Percentiles rank a stretch among this genome's conserved stretches.
Evolutionary conservation across 2,888 invertebrate species (phyloP).

Genomic region (Crossocerus cetratus): DNA sequence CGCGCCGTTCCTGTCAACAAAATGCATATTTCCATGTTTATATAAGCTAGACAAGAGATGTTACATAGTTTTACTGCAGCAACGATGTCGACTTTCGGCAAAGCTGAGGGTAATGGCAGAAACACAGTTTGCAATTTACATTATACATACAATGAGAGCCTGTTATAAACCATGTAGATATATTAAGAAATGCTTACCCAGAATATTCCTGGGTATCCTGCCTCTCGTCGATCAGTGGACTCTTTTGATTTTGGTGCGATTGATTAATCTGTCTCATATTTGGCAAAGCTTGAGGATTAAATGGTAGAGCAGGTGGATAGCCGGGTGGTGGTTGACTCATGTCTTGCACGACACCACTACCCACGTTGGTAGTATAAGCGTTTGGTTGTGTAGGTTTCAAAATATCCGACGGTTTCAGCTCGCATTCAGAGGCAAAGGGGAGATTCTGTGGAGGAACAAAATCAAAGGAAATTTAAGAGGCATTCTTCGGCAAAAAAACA

Average conservation of each 20-base stretch:
- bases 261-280: conserved; percentile 66
- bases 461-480: too few relatives aligned
- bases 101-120: too few relatives aligned
- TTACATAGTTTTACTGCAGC: too few relatives aligned
- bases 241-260: conserved; percentile 67
- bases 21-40: not conserved
- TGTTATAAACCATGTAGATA: too few relatives aligned
- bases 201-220: conserved; percentile 67
- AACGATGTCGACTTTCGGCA: too few relatives aligned
- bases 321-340: conserved; percentile 80
- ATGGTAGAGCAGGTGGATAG: conserved; percentile 76
- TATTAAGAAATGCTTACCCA: conserved; percentile 46
- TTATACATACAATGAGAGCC: too few relatives aligned
- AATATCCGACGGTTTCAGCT: conserved; percentile 79
- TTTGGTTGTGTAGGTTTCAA: conserved; percentile 69
- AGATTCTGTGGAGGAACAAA: conserved; percentile 78
- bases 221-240: conserved; percentile 72
- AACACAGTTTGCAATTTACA: too few relatives aligned
- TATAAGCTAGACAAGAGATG: not conserved
- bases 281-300: conserved; percentile 69
- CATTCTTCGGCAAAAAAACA: too few relatives aligned
- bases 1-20: conserved; percentile 42
- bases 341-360: conserved; percentile 72
- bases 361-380: conserved; percentile 59
- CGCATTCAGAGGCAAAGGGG: conserved; percentile 83